A percentile compares a stretch with the other conserved stretches of the same genome.
Evolutionary conservation across 2,888 invertebrate genomes (phyloP).

Genomic region (Pheosia gnoma): DNA sequence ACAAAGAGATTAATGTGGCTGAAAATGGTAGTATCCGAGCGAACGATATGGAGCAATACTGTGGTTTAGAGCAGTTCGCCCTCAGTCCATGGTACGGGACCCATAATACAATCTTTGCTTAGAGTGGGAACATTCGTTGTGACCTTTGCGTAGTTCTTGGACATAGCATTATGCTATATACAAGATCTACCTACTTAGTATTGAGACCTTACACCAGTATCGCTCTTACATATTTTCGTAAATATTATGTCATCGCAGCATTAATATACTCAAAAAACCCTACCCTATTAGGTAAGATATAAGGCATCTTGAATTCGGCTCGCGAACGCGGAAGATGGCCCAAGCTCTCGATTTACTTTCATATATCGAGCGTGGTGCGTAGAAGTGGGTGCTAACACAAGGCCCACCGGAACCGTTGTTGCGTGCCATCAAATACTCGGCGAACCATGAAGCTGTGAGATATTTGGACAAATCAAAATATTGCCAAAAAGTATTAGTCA

Average conservation of each 20-base stretch:
- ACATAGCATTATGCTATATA: no score
- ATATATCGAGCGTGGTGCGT: constrained; percentile 44
- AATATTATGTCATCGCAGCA: constrained; percentile 1
- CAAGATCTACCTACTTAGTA: neutral
- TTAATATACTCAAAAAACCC: neutral
- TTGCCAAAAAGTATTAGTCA: no score
- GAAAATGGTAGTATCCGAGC: no score
- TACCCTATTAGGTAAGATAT: constrained; percentile 1
- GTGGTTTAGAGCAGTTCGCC: no score
- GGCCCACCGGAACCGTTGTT: constrained; percentile 62
- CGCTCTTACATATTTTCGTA: neutral
- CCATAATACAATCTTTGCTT: no score
- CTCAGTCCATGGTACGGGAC: no score
- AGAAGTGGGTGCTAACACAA: constrained; percentile 73
- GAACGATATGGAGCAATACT: no score
- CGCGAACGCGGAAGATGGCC: constrained; percentile 2
- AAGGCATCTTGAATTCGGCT: neutral
- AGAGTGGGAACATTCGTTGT: no score
- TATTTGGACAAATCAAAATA: neutral
- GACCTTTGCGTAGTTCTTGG: no score
- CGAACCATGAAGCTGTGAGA: constrained; percentile 21
- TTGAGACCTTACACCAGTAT: neutral
- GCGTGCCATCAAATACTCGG: constrained; percentile 49
- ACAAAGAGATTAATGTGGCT: no score
- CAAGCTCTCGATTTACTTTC: constrained; percentile 32